Evolutionary conservation across 1,140 invertebrate species (phyloP), one percentile per base, ranked within the genome.

Genomic region (Lanistes nyassanus): DNA sequence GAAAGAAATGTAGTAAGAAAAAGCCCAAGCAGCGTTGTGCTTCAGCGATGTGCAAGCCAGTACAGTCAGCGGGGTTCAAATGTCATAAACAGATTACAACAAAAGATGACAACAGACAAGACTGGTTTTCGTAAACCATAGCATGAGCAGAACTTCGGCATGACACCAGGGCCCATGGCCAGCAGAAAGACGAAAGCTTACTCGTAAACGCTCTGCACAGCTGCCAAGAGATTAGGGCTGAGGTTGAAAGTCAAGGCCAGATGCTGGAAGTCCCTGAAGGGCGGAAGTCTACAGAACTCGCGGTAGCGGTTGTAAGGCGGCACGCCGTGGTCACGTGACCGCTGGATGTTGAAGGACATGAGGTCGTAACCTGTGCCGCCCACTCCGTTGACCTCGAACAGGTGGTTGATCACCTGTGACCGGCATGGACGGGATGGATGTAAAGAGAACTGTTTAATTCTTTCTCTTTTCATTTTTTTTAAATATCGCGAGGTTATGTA

Each of bases 291-390:
- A 58, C 74, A 82, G 13, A 65, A n/a, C 36, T 62, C 23, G 16
- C 81, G 36, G 23, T 66, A 79, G 0, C 34, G 56, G 72, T 69
- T 76, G 76, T 79, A 82, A 29, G 80, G 75, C 2, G 93, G 92
- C 4, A 98, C 89, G 9, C 96, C 97, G 85, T 98, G 96, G 86
- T 98, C 97, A 56, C 97, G 83, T 11, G 92, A 92, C 77, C 92
- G 86, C 86, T 94, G 93, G 56, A 94, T 91, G 78, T 92, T 91
- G 21, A 92, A 81, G 1, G 92, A 85, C 16, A 90, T 87, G 75
- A 93, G 85, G 85, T 83, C 82, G 29, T 70, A 58, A 11, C 77
- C 77, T 0, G 55, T 19, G 19, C 58, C n/a, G 6, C 62, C n/a
- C 19, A 7, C 5, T 6, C 56, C 31, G 0, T 6, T 31, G 5